Evolutionary conservation across 2,797 vertebrate species (phyloP), one percentile per base, ranked within the genome.

Genomic region (Chromobotia macracanthus): DNA sequence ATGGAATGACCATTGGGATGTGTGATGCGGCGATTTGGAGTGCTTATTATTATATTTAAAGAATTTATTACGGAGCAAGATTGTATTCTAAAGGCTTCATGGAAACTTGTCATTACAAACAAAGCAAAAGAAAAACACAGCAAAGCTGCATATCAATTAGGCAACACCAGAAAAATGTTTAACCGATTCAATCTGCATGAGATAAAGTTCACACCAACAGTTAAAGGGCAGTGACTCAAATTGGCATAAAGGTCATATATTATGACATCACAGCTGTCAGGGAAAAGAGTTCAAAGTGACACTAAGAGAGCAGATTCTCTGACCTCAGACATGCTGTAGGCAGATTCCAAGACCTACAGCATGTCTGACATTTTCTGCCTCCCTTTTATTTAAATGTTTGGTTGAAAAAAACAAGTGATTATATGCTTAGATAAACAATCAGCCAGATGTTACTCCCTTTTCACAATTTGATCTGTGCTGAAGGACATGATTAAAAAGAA

Each of bases 171-270:
- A 65, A 63, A 63, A 78, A 77, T 64, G 67, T 67, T 72, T 48
- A 75, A 48, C 77, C 80, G 85, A 87, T 87, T 87, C 73, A 86
- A 85, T 83, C 66, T 66, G 84, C 79, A 60, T 84, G 55, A 79
- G 78, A 82, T 73, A 88, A 90, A 90, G 87, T 90, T 89, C 87
- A 90, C 58, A 2, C 31, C 19, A 79, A 87, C 88, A 89, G 86
- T 90, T 90, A 89, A 88, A 82, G 65, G 44, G 76, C 79, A 82
- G 81, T 77, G 76, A 83, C 72, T 72, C 63, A 76, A 71, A 82
- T 69, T 83, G 82, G 38, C 70, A 21, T 63, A 87, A 90, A 89
- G 86, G 89, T 90, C 87, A 86, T 79, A 74, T 80, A 83, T 86
- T 60, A 82, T 73, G 78, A 73, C 56, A 76, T 75, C 4, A 58